phyloP scores from a whole-genome alignment of 2,888 invertebrate genomes.

The Pseudococcus viburni region DNA sequence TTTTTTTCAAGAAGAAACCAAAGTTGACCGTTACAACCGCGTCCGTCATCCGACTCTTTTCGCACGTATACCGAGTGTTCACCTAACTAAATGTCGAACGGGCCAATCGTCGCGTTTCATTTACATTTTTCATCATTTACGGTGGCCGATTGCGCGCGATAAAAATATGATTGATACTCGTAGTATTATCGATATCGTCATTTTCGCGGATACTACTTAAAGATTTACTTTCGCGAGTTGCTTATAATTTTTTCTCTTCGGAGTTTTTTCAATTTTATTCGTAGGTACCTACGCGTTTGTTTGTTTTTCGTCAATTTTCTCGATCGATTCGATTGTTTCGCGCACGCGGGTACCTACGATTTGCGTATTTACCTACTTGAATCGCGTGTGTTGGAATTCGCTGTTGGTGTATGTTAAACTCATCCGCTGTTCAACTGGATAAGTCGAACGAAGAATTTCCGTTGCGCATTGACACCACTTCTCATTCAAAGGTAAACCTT shows the following conservation, averaged over 20 bases:
- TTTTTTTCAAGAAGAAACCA: not conserved
- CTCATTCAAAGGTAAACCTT: conserved; percentile 11
- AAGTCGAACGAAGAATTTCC: not conserved
- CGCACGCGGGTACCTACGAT: not conserved
- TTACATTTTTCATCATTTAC: too few species aligned
- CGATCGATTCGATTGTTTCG: not conserved
- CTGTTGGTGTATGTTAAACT: not conserved
- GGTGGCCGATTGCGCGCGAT: conserved; percentile 3
- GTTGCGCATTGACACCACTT: conserved; percentile 13
- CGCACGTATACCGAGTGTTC: not conserved
- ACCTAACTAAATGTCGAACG: too few species aligned
- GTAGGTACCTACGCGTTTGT: not conserved
- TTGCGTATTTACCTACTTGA: not conserved
- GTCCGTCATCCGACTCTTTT: not conserved
- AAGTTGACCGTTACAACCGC: too few species aligned
- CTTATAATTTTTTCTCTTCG: not conserved
- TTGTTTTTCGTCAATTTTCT: not conserved
- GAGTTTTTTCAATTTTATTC: not conserved
- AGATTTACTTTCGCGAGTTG: conserved; percentile 8
- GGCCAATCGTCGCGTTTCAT: not conserved
- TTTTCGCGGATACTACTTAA: not conserved
- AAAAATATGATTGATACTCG: not conserved
- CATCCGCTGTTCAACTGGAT: not conserved
- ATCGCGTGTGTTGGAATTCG: conserved; percentile 13
- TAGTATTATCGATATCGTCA: not conserved